Base-by-base conservation (phyloP, 2,797 vertebrate genomes). In the Schizopygopsis pylzovi region DNA sequence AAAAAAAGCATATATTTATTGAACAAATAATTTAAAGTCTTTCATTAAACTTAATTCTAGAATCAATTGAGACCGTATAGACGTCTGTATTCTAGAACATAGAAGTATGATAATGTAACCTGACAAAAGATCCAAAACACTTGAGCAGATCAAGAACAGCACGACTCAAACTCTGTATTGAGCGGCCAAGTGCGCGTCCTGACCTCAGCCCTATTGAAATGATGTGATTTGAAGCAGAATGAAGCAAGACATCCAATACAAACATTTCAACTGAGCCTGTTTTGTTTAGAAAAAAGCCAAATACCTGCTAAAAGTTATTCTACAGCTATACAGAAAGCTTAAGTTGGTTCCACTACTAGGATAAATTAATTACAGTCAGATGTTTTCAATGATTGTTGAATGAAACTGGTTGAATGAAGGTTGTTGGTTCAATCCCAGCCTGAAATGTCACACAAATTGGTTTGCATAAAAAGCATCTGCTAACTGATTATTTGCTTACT, bases 181-280 rank as follows among this genome's bases (percentile, higher is more conserved):
- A 76, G n/a, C 12, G 12, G 18, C 45, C 45, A 75, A 75, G 41
- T 9, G 43, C 8, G 20, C n/a, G 56, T 75, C 71, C 54, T 37
- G 56, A 75, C 71, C 54, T 52, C n/a, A 67, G 18, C 63, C 28
- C 22, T 33, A 45, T 76, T 65, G 43, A 76, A 83, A 83, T 83
- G 1, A 52, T 25, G 13, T 84, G 73, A 84, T 84, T 33, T 70
- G 45, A 78, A 78, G 61, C 83, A 84, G 73, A 68, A 65, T 70
- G 6, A 78, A 84, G 47, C n/a, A 54, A 68, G 22, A 78, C 73
- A 84, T 76, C 82, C 82, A 84, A 84, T 33, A 78, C 61, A 78
- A 84, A 78, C 37, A 45, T 77, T 3, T 81, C 20, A 41, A 81
- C 12, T 41, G 2, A 81, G 79, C 25, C 59, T 28, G 41, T 65